These are phyloP conservation scores for Amblyopsis rosae DNA, from an alignment of 2,113 vertebrate species.

Conservation along the genomic window DNA sequence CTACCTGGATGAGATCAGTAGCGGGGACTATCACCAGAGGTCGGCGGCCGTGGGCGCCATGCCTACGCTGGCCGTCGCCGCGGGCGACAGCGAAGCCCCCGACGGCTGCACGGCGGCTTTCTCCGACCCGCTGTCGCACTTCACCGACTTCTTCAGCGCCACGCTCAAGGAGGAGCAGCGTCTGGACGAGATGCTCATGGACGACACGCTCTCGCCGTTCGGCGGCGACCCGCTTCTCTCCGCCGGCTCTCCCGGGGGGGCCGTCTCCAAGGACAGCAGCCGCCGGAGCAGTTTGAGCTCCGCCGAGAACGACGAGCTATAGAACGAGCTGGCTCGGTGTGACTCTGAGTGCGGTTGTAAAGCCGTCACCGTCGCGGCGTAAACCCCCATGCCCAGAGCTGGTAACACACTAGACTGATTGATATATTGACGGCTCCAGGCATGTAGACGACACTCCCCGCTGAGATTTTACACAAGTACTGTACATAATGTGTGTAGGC, in stretches of 20 bases:
- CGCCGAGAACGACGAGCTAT: constrained; percentile 85
- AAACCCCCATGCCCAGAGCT: constrained; percentile 9
- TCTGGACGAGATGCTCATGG: constrained; percentile 86
- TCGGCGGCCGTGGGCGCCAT: constrained; percentile 50
- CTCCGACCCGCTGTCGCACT: constrained; percentile 95
- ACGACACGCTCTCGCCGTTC: constrained; percentile 86
- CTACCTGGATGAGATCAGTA: constrained; percentile 83
- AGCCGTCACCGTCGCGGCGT: neutral
- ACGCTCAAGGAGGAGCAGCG: constrained; percentile 91
- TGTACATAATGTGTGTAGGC: constrained; percentile 26
- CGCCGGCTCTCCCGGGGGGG: constrained; percentile 80
- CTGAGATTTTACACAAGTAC: neutral
- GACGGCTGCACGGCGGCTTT: constrained; percentile 81
- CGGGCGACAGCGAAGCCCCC: constrained; percentile 5
- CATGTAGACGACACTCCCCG: constrained; percentile 18
- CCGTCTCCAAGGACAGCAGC: constrained; percentile 90
- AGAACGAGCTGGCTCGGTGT: constrained; percentile 67
- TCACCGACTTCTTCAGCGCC: constrained; percentile 94
- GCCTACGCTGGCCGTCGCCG: constrained; percentile 64
- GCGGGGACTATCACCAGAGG: constrained; percentile 82
- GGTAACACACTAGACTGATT: constrained; percentile 22
- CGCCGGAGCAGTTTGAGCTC: constrained; percentile 93
- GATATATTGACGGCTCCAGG: neutral
- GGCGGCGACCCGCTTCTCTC: constrained; percentile 90
- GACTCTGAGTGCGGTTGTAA: constrained; percentile 13